Evolutionary conservation across 2,888 invertebrate genomes (phyloP).

Genomic region (Tiliacea citrago): DNA sequence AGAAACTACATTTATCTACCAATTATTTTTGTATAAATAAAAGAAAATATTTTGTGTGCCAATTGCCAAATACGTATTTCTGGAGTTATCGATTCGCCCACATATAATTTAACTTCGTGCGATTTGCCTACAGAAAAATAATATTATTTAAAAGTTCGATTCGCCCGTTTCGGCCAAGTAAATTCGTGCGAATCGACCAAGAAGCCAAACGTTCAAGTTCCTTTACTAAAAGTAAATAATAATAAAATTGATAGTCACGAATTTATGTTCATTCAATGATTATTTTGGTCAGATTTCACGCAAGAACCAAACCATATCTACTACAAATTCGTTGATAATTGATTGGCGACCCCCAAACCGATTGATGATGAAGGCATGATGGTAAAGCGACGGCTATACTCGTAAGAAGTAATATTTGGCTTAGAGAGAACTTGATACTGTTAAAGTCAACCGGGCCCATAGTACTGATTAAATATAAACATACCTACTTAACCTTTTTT

Average conservation of each 20-base stretch:
- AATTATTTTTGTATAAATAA: too few species aligned
- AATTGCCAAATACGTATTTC: too few species aligned
- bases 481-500: neutral
- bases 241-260: neutral
- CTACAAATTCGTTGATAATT: constrained; percentile 4
- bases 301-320: constrained; percentile 2
- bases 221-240: neutral
- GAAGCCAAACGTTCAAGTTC: too few species aligned
- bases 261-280: neutral
- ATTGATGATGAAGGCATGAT: too few species aligned
- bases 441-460: neutral
- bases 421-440: neutral
- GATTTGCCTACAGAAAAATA: too few species aligned
- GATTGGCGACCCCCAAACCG: neutral
- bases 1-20: too few species aligned
- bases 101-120: too few species aligned
- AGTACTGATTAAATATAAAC: neutral
- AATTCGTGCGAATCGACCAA: too few species aligned
- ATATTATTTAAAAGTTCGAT: too few species aligned
- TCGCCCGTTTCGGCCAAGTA: too few species aligned
- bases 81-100: too few species aligned
- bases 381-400: neutral
- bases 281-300: constrained; percentile 19
- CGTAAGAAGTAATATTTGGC: neutral
- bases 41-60: too few species aligned